A percentile compares a stretch with the other conserved stretches of the same genome.
These are phyloP conservation scores for Mastacembelus armatus DNA, from an alignment of 2,797 vertebrate genomes.

Conservation along the genomic window DNA sequence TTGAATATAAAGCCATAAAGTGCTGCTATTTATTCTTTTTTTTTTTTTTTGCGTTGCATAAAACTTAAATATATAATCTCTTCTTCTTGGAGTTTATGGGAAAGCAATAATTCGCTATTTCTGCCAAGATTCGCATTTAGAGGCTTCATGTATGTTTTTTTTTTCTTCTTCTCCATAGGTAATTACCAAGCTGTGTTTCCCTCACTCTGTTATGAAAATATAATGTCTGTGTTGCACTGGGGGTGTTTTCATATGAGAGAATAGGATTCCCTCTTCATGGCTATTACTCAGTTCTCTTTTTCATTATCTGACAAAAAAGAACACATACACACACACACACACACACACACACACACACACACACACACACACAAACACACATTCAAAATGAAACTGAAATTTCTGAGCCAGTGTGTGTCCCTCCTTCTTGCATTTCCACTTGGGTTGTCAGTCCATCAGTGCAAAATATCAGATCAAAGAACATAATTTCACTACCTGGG, in stretches of 20 bases:
- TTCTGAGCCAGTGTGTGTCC: constrained; percentile 35
- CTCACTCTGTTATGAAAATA: constrained; percentile 51
- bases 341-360: background rate
- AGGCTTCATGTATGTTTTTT: constrained; percentile 18
- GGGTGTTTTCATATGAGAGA: constrained; percentile 73
- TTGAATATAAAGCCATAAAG: background rate
- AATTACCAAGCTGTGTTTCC: constrained; percentile 44
- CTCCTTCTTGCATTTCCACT: constrained; percentile 71
- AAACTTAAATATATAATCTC: background rate
- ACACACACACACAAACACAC: constrained; percentile 26
- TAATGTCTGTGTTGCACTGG: constrained; percentile 40
- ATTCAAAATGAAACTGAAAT: constrained; percentile 74
- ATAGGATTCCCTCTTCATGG: constrained; percentile 80
- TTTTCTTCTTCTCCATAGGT: constrained; percentile 27
- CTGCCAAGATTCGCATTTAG: constrained; percentile 6
- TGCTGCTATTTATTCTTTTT: background rate
- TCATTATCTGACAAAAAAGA: constrained; percentile 45
- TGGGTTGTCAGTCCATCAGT: constrained; percentile 22
- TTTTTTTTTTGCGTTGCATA: background rate
- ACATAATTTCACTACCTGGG: background rate
- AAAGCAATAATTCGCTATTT: background rate
- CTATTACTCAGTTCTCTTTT: constrained; percentile 69
- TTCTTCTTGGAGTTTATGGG: constrained; percentile 2
- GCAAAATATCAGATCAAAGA: constrained; percentile 15
- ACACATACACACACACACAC: constrained; percentile 7